These are phyloP conservation scores for Archaeoteleia sp. DNA, from an alignment of 2,888 invertebrate genomes.

Conservation along the genomic window DNA sequence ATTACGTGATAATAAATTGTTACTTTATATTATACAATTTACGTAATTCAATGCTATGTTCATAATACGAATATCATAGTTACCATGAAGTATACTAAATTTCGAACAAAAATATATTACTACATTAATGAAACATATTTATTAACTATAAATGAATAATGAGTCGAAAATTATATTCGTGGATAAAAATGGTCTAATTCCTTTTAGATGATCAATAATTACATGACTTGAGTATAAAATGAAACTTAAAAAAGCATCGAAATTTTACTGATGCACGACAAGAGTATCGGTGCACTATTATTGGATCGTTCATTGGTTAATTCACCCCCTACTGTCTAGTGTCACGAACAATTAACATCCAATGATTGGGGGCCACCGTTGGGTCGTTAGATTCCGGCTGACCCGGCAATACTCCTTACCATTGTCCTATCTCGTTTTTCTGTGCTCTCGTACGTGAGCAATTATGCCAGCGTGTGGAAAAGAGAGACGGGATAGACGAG, in stretches of 20 bases:
- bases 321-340: conserved; percentile 42
- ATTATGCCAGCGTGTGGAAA: conserved; percentile 60
- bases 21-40: too few relatives aligned
- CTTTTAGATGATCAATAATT: not conserved
- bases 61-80: too few relatives aligned
- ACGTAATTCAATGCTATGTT: too few relatives aligned
- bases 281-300: conserved; percentile 16
- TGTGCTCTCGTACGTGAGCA: conserved; percentile 62
- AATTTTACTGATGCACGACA: conserved; percentile 23
- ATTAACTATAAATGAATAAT: too few relatives aligned
- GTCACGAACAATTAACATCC: conserved; percentile 66
- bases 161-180: too few relatives aligned
- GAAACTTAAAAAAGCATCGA: conserved; percentile 19
- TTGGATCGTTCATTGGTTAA: conserved; percentile 54
- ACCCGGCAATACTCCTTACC: conserved; percentile 63
- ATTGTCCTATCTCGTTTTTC: conserved; percentile 57
- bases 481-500: conserved; percentile 43
- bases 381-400: conserved; percentile 69
- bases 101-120: too few relatives aligned
- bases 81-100: too few relatives aligned
- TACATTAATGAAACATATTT: too few relatives aligned
- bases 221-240: not conserved
- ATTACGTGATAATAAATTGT: too few relatives aligned
- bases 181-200: too few relatives aligned
- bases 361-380: conserved; percentile 64